Evolutionary conservation across 2,888 invertebrate genomes (phyloP), one percentile per base, ranked within the genome.

Genomic region (Azorinus chamasolen): DNA sequence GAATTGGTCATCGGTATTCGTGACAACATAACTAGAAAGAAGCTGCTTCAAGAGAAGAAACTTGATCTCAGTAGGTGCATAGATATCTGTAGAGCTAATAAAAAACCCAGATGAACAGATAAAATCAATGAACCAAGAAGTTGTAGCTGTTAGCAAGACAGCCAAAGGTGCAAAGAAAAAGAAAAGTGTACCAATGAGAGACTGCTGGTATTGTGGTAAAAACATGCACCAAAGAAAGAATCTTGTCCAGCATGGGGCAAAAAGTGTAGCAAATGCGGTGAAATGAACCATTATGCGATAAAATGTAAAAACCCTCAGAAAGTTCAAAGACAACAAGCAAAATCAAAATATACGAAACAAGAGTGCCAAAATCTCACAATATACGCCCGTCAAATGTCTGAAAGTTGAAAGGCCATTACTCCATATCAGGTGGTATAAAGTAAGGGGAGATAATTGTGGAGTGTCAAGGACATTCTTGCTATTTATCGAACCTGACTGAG

Each of bases 181-280:
- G 41, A 41, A 41, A 12, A 41, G 10, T 12, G 41, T 41, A 41
- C 41, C 41, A 41, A 41, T 41, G 8, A 41, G 10, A 41, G 41
- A 41, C 41, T 41, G 41, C 41, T 41, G 41, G 41, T 41, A 41
- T 14, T 41, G 41, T 41, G 41, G 14, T 41, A 41, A 41, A 41
- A 41, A 41, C 41, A 41, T 41, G 41, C 41, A 41, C 41, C n/a
- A n/a, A n/a, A n/a, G n/a, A n/a, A n/a, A n/a, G n/a, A 41, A 41
- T 8, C 41, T 12, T 41, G 41, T 41, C 41, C 41, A 41, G 41
- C 41, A 41, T 41, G 41, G 41, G 41, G 41, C 8, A 41, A 41
- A 41, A 41, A 41, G 41, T 41, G 41, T 14, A 41, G 14, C 41
- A 41, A 14, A 14, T 41, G 41, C 14, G 41, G 41, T 14, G 41